Base-by-base conservation (phyloP, 1,140 invertebrate species). In the Cotesia chilonis region DNA sequence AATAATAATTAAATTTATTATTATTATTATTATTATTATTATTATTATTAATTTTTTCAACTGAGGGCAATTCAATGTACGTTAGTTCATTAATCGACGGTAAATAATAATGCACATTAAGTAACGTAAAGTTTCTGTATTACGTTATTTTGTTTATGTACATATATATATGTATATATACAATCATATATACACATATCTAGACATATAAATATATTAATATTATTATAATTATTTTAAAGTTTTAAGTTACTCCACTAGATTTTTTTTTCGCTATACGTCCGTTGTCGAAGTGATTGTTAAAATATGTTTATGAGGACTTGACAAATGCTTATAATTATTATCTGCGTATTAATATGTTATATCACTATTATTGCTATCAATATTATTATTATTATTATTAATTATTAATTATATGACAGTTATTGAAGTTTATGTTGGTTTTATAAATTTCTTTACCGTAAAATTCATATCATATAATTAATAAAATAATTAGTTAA, bases 131-230 rank as follows among this genome's bases (percentile, higher is more conserved):
- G 20, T 59, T 51, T 60, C 52, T 61, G 78, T 77, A 75, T 80
- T 81, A 80, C 77, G 80, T 84, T 81, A 78, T 47, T 28, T 77
- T 77, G 79, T 83, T 83, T 79, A 79, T 85, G 81, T 85, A 84
- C 78, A 84, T 84, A 85, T 77, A 47, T 7, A 47, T 41, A 41
- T 41, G 28, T 28, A 28, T 28, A 28, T 28, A 28, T 28, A 28
- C 28, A 28, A 28, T 2, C 28, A 28, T 2, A 28, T 28, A 77
- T 77, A 80, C 80, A 78, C 74, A 81, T 81, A 78, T 77, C 80
- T 79, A 80, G 80, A 3, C 28, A 28, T 28, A 28, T 28, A 28
- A 28, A 28, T 28, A 80, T 74, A 81, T 75, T 75, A 78, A 73
- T 76, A 64, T 79, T 76, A 76, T 76, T 74, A 77, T 66, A 41